phyloP scores from a whole-genome alignment of 2,113 vertebrate species.

The Pangasianodon hypophthalmus region DNA sequence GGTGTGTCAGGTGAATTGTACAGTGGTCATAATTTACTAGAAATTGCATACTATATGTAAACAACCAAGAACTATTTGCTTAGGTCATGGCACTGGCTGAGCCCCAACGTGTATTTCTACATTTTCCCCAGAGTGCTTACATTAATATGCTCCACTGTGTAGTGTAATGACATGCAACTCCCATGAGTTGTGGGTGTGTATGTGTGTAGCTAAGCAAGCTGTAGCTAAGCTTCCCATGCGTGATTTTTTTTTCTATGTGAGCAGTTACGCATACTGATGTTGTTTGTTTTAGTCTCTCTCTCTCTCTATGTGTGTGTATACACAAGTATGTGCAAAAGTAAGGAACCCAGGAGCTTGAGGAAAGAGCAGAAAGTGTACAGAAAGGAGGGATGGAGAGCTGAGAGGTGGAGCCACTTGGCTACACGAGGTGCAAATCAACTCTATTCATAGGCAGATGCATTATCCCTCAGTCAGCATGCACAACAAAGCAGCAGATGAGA shows the following conservation, averaged over 20 bases:
- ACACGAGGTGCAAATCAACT: conserved; percentile 31
- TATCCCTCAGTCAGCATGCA: conserved; percentile 36
- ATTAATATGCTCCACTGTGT: conserved; percentile 56
- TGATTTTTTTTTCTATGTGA: conserved; percentile 47
- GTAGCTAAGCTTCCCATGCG: conserved; percentile 21
- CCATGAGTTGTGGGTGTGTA: conserved; percentile 27
- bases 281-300: not conserved
- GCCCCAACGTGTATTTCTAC: conserved; percentile 32
- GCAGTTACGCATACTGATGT: conserved; percentile 17
- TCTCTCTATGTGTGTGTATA: not conserved
- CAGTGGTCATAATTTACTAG: not conserved
- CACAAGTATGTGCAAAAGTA: not conserved
- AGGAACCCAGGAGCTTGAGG: not conserved
- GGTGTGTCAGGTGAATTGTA: not conserved
- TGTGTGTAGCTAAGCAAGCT: conserved; percentile 33
- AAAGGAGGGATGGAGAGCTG: conserved; percentile 7
- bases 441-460: conserved; percentile 32
- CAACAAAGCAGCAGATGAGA: conserved; percentile 28
- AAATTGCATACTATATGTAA: not conserved
- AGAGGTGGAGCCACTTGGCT: conserved; percentile 31
- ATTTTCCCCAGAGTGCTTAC: conserved; percentile 45
- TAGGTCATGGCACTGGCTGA: not conserved
- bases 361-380: conserved; percentile 7
- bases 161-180: conserved; percentile 61
- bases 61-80: not conserved